Evolutionary conservation across 1,140 invertebrate genomes (phyloP).

Genomic region (Dermatophagoides farinae): DNA sequence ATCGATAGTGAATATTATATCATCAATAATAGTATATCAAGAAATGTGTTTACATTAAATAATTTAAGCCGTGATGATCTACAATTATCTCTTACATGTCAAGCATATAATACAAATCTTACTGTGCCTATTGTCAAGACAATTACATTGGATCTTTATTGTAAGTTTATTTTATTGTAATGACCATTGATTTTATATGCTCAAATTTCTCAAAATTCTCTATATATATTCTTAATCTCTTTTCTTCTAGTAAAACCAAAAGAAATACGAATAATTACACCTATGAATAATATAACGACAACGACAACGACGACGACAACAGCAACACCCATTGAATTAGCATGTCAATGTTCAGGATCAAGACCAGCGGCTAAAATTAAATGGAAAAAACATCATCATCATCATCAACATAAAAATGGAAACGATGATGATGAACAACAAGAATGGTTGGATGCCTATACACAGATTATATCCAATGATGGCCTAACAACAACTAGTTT

Average conservation of each 20-base stretch:
- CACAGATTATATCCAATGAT: slow-evolving; percentile 15
- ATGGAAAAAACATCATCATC: slow-evolving; percentile 41
- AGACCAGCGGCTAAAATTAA: slow-evolving; percentile 59
- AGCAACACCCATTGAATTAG: slow-evolving; percentile 43
- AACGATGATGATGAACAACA: background rate
- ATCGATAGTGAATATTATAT: slow-evolving; percentile 18
- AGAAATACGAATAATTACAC: slow-evolving; percentile 34
- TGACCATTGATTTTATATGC: too few species aligned
- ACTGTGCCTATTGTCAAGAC: slow-evolving; percentile 48
- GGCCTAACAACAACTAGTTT: slow-evolving; percentile 18
- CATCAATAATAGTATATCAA: slow-evolving; percentile 31
- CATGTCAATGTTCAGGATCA: slow-evolving; percentile 63
- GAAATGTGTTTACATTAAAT: slow-evolving; percentile 44
- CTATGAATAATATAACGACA: slow-evolving; percentile 11
- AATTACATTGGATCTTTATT: slow-evolving; percentile 66
- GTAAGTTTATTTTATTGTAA: slow-evolving; percentile 33
- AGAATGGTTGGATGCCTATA: background rate
- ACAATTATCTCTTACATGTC: slow-evolving; percentile 54
- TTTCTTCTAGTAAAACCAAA: slow-evolving; percentile 47
- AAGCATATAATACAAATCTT: slow-evolving; percentile 55
- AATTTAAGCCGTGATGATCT: slow-evolving; percentile 52
- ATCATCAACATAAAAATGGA: background rate
- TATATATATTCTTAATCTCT: background rate
- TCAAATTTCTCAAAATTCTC: background rate
- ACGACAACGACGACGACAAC: background rate